Conservation (phyloP, 2,797 vertebrate species). For the Micromesistius poutassou region DNA sequence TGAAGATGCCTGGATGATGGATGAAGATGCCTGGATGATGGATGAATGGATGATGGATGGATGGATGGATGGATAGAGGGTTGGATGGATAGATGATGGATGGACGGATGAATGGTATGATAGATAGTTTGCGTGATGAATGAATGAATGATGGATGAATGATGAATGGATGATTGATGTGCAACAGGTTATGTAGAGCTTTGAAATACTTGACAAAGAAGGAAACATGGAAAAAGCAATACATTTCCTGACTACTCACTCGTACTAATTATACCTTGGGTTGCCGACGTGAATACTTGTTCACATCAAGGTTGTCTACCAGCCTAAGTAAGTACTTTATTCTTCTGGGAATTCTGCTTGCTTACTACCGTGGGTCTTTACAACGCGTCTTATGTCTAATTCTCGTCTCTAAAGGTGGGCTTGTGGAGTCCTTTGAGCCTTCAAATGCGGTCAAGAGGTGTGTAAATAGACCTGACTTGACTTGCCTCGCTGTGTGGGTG, state of each 20-base stretch:
- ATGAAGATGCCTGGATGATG: background rate
- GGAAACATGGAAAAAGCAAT: background rate
- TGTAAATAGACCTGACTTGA: background rate
- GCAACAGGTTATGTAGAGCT: background rate
- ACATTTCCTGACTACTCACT: background rate
- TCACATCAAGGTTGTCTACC: background rate
- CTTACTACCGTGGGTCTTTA: constrained; percentile 2
- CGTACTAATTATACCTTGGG: background rate
- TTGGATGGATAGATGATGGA: background rate
- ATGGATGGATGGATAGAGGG: too few species aligned
- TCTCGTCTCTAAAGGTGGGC: background rate
- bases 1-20: too few species aligned
- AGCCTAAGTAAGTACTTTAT: background rate
- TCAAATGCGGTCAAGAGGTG: constrained; percentile 1
- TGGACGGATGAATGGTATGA: background rate
- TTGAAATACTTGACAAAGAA: background rate
- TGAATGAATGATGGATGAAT: too few species aligned
- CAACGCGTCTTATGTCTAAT: background rate
- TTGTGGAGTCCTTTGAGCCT: background rate
- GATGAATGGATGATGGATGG: too few species aligned
- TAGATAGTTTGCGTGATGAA: background rate
- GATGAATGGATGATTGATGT: background rate
- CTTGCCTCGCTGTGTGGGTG: background rate
- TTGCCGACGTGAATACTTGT: background rate
- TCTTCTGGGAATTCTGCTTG: background rate